Evolutionary conservation across 2,113 vertebrate species (phyloP), one percentile per base, ranked within the genome.

Genomic region (Ammodytes dubius): DNA sequence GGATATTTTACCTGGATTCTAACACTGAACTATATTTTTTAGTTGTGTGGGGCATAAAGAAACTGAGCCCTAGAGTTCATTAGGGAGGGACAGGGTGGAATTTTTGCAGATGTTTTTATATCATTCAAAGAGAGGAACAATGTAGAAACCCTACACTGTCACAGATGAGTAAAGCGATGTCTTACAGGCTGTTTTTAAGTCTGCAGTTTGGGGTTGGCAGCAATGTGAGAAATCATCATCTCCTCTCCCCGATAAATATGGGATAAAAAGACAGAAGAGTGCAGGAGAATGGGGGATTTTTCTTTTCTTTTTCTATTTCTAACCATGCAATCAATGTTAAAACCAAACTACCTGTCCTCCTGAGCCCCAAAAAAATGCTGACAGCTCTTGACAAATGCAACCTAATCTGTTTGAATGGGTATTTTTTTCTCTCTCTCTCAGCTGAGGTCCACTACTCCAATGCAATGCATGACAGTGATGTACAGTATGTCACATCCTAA

Each of bases 251-350:
- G n/a, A n/a, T n/a, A n/a, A n/a, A n/a, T n/a, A n/a, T n/a, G n/a
- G n/a, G n/a, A n/a, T n/a, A n/a, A 27, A 27, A 27, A 27, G 2
- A 27, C 27, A 27, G 27, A 27, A 27, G 27, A 27, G 27, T 27
- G 2, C 27, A 27, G 27, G 27, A 27, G 27, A 27, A 27, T 27
- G 27, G 27, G 27, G 27, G 27, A 27, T 27, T 27, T 27, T 27
- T 27, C 27, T 27, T 27, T 27, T 27, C 27, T 27, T 27, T 27
- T 27, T 27, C 27, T 27, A 35, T 43, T 87, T 81, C 89, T 85
- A 83, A 92, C 89, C 93, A 89, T 92, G 87, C 75, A 83, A 87
- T 89, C 79, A 63, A 19, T 70, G 81, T 66, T 67, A 60, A 91
- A 27, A 82, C 81, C 85, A 90, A 91, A 90, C 78, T 78, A 88